phyloP scores from a whole-genome alignment of 2,888 invertebrate genomes.

The Ephialtes manifestator region DNA sequence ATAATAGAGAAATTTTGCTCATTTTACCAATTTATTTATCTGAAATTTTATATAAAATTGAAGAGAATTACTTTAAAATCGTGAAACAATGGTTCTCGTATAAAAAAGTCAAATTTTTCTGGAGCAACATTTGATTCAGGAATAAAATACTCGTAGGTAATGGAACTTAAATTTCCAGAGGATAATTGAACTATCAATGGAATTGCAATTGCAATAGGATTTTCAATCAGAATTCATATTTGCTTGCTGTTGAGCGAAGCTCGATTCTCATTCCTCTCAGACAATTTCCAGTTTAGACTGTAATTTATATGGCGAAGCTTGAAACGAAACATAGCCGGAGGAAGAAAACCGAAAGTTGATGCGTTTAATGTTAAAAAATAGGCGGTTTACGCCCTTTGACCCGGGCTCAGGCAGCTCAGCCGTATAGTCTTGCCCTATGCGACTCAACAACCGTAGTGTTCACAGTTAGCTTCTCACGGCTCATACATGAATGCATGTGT shows the following conservation, averaged over 20 bases:
- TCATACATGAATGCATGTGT: slow-evolving; percentile 80
- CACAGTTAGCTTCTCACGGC: slow-evolving; percentile 85
- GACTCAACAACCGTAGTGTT: slow-evolving; percentile 80
- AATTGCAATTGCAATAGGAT: neutral
- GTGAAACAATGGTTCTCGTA: neutral
- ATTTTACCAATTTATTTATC: neutral
- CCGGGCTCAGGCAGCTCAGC: slow-evolving; percentile 59
- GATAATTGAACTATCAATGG: slow-evolving; percentile 43
- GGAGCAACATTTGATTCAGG: neutral
- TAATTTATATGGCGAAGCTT: neutral
- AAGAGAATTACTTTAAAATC: neutral
- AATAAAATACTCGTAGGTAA: neutral
- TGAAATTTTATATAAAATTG: neutral
- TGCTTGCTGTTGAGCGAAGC: neutral
- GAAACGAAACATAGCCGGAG: slow-evolving; percentile 41
- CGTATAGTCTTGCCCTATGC: slow-evolving; percentile 35
- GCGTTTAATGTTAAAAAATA: slow-evolving; percentile 75
- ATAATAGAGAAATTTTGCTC: neutral
- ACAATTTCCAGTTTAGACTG: neutral
- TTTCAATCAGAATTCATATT: slow-evolving; percentile 3
- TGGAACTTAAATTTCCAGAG: neutral
- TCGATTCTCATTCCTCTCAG: neutral
- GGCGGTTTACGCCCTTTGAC: slow-evolving; percentile 80
- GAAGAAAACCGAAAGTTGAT: slow-evolving; percentile 71
- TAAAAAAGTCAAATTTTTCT: no score